These are phyloP conservation scores for Otolemur garnettii DNA, from an alignment of 2,113 vertebrate genomes.

Conservation along the genomic window DNA sequence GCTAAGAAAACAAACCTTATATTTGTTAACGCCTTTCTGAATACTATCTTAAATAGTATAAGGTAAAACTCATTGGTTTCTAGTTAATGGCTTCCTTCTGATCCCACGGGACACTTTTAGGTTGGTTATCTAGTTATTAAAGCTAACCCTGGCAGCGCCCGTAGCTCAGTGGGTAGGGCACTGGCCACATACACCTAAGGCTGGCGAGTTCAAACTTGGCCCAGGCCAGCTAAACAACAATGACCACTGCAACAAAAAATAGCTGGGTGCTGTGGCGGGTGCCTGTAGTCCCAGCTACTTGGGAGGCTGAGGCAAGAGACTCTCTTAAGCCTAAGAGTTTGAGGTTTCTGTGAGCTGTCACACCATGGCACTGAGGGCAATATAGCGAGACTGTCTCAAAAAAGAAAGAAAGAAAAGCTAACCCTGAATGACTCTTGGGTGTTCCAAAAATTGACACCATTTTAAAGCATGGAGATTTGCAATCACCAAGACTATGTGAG, in stretches of 20 bases:
- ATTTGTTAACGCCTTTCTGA: not conserved
- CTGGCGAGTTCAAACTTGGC: too few species aligned
- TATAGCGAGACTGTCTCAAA: too few species aligned
- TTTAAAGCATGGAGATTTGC: not conserved
- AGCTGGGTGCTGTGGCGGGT: too few species aligned
- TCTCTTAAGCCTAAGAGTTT: too few species aligned
- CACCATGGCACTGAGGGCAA: too few species aligned
- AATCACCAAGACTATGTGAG: not conserved
- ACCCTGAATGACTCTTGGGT: constrained; percentile 4
- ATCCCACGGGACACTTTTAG: not conserved
- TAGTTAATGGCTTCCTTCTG: not conserved
- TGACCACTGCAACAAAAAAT: too few species aligned
- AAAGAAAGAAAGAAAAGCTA: not conserved
- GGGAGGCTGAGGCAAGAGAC: too few species aligned
- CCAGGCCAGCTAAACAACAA: too few species aligned
- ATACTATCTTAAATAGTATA: not conserved
- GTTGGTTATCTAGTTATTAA: not conserved
- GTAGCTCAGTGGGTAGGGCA: too few species aligned
- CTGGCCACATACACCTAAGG: too few species aligned
- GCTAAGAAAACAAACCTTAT: not conserved
- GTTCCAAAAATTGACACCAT: constrained; percentile 22
- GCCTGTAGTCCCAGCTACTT: too few species aligned
- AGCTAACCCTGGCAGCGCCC: not conserved
- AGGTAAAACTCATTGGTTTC: not conserved
- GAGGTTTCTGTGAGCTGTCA: too few species aligned